Conservation (phyloP, 2,888 invertebrate genomes). For the Cerastoderma edule region DNA sequence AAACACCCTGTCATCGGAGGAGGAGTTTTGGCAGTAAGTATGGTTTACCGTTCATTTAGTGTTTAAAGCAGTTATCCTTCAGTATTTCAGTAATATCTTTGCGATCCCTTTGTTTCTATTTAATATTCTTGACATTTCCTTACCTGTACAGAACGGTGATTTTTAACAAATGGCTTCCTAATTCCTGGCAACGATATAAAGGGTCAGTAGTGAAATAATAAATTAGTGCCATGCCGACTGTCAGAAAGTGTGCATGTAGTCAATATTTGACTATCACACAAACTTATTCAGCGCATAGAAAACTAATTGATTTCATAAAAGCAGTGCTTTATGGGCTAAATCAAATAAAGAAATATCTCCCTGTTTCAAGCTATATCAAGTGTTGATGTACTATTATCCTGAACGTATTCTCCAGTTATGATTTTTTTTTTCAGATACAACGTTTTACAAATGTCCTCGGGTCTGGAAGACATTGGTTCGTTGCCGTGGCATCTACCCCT, state of each 20-base stretch:
- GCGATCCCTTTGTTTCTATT: not conserved
- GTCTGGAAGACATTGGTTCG: conserved; percentile 74
- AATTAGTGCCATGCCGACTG: not conserved
- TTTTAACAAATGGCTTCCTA: not conserved
- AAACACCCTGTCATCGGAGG: conserved; percentile 51
- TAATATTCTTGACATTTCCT: not conserved
- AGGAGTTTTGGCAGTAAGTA: conserved; percentile 69
- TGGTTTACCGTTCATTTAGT: not conserved
- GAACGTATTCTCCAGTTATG: not conserved
- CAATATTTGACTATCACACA: too few relatives aligned
- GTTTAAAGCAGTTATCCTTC: not conserved
- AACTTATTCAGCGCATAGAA: not conserved
- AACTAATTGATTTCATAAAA: not conserved
- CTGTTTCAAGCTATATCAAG: not conserved
- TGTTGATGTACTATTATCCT: not conserved
- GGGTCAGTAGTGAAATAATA: not conserved
- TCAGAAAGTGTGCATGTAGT: too few relatives aligned
- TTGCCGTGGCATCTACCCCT: conserved; percentile 74
- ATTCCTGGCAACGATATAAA: not conserved
- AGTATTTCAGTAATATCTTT: not conserved
- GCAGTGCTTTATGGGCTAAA: not conserved
- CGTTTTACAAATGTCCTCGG: conserved; percentile 72
- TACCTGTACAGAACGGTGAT: not conserved
- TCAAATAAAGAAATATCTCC: not conserved
- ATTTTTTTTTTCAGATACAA: conserved; percentile 61